These are phyloP conservation scores for Epinephelus lanceolatus DNA, from an alignment of 2,113 vertebrate genomes.

Conservation along the genomic window DNA sequence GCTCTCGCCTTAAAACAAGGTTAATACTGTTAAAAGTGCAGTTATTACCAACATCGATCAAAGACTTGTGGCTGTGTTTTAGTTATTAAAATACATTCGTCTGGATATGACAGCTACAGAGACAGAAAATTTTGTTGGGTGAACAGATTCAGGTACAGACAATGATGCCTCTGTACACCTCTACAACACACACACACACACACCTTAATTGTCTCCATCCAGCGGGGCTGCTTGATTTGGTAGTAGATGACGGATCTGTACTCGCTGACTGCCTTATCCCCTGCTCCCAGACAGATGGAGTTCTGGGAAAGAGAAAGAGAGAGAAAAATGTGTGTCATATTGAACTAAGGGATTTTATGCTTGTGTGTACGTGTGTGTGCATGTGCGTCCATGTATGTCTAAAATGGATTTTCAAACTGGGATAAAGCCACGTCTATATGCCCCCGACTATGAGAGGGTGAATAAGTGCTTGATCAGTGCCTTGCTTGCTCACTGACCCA, in stretches of 20 bases:
- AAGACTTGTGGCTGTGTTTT: too few species aligned
- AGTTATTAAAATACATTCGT: too few species aligned
- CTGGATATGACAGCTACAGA: too few species aligned
- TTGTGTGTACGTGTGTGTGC: neutral
- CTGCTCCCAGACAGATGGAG: constrained; percentile 94
- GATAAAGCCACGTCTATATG: constrained; percentile 38
- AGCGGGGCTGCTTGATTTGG: constrained; percentile 96
- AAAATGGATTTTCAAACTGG: constrained; percentile 36
- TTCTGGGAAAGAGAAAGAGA: constrained; percentile 74
- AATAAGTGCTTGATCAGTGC: constrained; percentile 46
- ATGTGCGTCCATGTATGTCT: neutral
- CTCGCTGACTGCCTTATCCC: constrained; percentile 91
- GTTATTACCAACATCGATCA: too few species aligned
- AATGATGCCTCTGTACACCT: too few species aligned
- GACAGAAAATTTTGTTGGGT: too few species aligned
- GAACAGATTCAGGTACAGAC: too few species aligned
- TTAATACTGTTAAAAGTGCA: too few species aligned
- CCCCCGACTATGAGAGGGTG: constrained; percentile 37
- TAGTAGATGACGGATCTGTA: constrained; percentile 97
- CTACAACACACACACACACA: constrained; percentile 74
- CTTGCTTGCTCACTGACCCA: constrained; percentile 28
- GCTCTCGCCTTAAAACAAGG: too few species aligned
- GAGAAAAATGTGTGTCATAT: constrained; percentile 27
- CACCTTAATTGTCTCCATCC: constrained; percentile 99
- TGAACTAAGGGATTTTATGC: constrained; percentile 34